Base-by-base conservation (phyloP, 2,888 invertebrate species). In the Melipona bicolor region DNA sequence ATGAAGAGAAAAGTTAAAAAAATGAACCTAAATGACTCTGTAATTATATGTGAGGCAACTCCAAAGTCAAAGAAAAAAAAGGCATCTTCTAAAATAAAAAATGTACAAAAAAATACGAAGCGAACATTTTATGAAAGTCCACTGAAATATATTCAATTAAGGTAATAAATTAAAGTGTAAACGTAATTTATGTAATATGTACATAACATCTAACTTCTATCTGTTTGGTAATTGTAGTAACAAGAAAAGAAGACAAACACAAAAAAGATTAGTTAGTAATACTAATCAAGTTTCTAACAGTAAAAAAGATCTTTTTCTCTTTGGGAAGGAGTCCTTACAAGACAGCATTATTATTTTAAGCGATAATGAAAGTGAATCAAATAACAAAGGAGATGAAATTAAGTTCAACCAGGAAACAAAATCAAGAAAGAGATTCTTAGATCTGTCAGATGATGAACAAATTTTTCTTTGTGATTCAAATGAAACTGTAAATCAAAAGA, bases 311-410 rank as follows among this genome's bases (percentile, higher is more conserved):
- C 4, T 19, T 15, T 59, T 64, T 0, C 27, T 43, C 2, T 3
- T 15, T 21, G 24, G 5, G 21, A 21, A 56, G 32, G 52, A 73
- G 4, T 50, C 54, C 4, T 56, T 65, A 2, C 74, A 52, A 62
- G 87, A 91, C 27, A 90, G 86, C 21, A 4, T 91, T 52, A 90
- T 91, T 69, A 24, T 90, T 70, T 71, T 90, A 69, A 91, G 89
- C 21, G 91, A 91, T 54, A 89, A 80, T 52, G 88, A 87, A 79
- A 71, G 17, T 21, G 83, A 81, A 15, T 69, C 36, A 11, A 43
- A 15, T 13, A 4, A 32, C 2, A 15, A 61, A 64, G 43, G 69
- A 4, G 1, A 75, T 21, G 19, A 50, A 32, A 77, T 77, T n/a
- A 67, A 77, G 32, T 52, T 81, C 4, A 4, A 49, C 21, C 43